A percentile compares a stretch with the other conserved stretches of the same genome.
These are phyloP conservation scores for Bursaphelenchus okinawaensis DNA, from an alignment of 2,888 invertebrate species.

Conservation along the genomic window DNA sequence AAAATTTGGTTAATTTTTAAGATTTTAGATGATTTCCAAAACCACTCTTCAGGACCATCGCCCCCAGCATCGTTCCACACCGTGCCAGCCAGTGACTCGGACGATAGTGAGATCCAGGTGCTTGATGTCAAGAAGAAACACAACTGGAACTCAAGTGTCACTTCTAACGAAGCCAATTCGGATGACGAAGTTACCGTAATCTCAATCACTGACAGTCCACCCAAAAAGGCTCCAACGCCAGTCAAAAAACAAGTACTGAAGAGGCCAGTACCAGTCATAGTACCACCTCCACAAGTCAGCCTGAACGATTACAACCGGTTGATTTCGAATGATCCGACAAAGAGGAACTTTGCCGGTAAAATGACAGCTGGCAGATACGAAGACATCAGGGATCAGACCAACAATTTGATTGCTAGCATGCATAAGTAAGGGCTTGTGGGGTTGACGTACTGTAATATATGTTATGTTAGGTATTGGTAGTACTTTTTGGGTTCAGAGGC, in stretches of 20 bases:
- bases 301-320: not conserved
- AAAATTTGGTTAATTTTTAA: too few relatives aligned
- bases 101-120: too few relatives aligned
- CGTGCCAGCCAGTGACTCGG: too few relatives aligned
- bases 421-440: constrained; percentile 30
- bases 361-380: constrained; percentile 45
- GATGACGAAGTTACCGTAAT: not conserved
- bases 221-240: not conserved
- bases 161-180: not conserved
- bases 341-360: constrained; percentile 48
- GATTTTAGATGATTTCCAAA: too few relatives aligned
- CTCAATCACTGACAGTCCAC: not conserved
- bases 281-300: not conserved
- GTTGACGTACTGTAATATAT: too few relatives aligned
- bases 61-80: too few relatives aligned
- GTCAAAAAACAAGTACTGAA: too few relatives aligned
- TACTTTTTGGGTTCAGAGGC: too few relatives aligned
- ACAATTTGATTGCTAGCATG: constrained; percentile 33
- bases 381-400: constrained; percentile 32
- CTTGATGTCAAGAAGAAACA: too few relatives aligned
- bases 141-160: not conserved
- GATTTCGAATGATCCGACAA: constrained; percentile 17
- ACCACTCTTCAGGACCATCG: too few relatives aligned
- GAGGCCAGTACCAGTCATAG: not conserved
- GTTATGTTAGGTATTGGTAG: too few relatives aligned